A percentile compares a stretch with the other conserved stretches of the same genome.
These are phyloP conservation scores for Brenthis hecate DNA, from an alignment of 2,888 invertebrate genomes.

Conservation along the genomic window DNA sequence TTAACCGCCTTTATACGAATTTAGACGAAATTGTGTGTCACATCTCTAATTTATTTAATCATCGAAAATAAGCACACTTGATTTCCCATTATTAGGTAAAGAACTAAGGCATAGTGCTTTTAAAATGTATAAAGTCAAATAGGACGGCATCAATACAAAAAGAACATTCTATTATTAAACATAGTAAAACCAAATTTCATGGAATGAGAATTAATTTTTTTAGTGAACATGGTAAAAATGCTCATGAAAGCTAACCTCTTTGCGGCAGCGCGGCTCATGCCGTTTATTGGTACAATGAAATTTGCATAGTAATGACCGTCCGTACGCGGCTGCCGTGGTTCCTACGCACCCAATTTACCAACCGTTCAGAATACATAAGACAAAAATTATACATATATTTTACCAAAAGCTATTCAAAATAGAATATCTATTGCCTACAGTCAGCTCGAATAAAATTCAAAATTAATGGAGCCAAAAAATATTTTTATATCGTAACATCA, in stretches of 20 bases:
- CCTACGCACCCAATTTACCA: conserved; percentile 36
- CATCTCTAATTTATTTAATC: no score
- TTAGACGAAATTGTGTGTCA: no score
- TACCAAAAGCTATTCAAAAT: conserved; percentile 5
- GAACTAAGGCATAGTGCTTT: not conserved
- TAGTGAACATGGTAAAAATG: conserved; percentile 72
- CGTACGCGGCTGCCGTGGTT: conserved; percentile 45
- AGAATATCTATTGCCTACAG: not conserved
- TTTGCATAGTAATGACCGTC: conserved; percentile 80
- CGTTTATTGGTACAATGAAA: conserved; percentile 80
- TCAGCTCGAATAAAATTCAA: conserved; percentile 3
- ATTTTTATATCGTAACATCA: not conserved
- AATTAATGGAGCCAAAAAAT: conserved; percentile 13
- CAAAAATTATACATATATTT: conserved; percentile 18
- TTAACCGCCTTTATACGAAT: no score
- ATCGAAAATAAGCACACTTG: no score
- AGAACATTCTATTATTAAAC: conserved; percentile 72
- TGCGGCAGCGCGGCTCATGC: conserved; percentile 63
- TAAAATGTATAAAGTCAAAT: not conserved
- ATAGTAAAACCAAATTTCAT: conserved; percentile 64
- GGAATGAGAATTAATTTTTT: conserved; percentile 72
- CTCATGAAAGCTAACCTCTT: conserved; percentile 70
- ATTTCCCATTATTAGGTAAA: no score
- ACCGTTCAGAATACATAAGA: conserved; percentile 21
- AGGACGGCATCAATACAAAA: conserved; percentile 17